Conservation (phyloP, 2,888 invertebrate genomes). For the Papilio demoleus region DNA sequence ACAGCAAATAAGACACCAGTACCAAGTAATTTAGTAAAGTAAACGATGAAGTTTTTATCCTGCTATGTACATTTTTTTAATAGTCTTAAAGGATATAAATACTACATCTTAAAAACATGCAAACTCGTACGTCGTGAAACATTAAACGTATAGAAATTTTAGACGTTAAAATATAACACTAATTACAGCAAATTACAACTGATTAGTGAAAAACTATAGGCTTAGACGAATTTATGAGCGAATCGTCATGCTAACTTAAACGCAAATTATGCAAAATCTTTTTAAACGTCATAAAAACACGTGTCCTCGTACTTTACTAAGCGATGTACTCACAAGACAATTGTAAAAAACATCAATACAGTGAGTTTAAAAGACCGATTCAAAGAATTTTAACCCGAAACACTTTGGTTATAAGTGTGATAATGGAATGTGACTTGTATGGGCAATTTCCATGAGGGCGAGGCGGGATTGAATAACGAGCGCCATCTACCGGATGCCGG, state of each 20-base stretch:
- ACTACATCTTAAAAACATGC: no score
- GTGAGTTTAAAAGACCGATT: background rate
- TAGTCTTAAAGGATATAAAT: no score
- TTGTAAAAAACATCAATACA: slow-evolving; percentile 21
- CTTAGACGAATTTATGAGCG: background rate
- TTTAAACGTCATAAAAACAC: slow-evolving; percentile 14
- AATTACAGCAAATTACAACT: background rate
- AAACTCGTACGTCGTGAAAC: no score
- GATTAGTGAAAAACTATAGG: background rate
- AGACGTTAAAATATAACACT: no score
- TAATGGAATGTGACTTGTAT: background rate
- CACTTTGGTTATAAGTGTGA: background rate
- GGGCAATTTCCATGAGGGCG: slow-evolving; percentile 20
- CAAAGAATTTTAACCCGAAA: slow-evolving; percentile 16
- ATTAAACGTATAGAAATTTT: no score
- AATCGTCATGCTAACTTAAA: slow-evolving; percentile 1
- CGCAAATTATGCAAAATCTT: slow-evolving; percentile 14
- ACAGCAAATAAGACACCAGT: background rate
- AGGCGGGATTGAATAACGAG: slow-evolving; percentile 42
- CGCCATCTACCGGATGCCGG: slow-evolving; percentile 40
- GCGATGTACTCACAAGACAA: slow-evolving; percentile 20
- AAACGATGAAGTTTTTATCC: no score
- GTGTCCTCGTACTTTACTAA: slow-evolving; percentile 17
- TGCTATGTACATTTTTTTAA: no score
- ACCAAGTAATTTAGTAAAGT: no score